phyloP scores from a whole-genome alignment of 2,797 vertebrate genomes.

The Anguilla marmorata region DNA sequence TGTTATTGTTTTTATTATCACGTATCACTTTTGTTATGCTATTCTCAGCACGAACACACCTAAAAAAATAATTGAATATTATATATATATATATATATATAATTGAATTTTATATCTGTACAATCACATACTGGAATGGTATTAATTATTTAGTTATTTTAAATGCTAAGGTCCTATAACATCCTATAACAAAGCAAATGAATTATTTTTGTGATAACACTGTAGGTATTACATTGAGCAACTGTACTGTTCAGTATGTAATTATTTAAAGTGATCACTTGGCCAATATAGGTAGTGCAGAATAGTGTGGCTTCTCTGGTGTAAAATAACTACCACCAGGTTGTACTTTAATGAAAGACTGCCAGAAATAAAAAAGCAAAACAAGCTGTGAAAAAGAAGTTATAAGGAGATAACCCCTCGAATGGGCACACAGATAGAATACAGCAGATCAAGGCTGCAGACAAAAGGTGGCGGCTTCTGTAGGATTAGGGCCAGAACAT shows the following conservation, averaged over 20 bases:
- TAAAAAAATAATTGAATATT: too few species aligned
- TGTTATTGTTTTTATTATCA: not conserved
- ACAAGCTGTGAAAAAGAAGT: conserved; percentile 26
- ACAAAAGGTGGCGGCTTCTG: not conserved
- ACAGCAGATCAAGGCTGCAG: not conserved
- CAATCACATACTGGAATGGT: too few species aligned
- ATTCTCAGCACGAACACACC: too few species aligned
- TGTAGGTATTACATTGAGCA: not conserved
- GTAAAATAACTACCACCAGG: not conserved
- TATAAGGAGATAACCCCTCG: not conserved
- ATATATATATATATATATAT: too few species aligned
- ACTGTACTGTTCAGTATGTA: not conserved
- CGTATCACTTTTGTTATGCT: not conserved
- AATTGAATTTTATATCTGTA: too few species aligned
- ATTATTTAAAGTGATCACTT: not conserved
- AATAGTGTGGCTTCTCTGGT: not conserved
- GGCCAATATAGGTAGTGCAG: not conserved
- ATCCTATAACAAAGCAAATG: not conserved
- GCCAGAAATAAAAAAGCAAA: conserved; percentile 13
- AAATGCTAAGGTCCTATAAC: not conserved
- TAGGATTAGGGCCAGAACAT: conserved; percentile 27
- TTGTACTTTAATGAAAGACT: not conserved
- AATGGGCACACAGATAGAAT: conserved; percentile 11
- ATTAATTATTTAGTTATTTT: too few species aligned
- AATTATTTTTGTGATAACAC: not conserved